Evolutionary conservation across 2,113 vertebrate genomes (phyloP), one percentile per base, ranked within the genome.

Genomic region (Deroptyus accipitrinus): DNA sequence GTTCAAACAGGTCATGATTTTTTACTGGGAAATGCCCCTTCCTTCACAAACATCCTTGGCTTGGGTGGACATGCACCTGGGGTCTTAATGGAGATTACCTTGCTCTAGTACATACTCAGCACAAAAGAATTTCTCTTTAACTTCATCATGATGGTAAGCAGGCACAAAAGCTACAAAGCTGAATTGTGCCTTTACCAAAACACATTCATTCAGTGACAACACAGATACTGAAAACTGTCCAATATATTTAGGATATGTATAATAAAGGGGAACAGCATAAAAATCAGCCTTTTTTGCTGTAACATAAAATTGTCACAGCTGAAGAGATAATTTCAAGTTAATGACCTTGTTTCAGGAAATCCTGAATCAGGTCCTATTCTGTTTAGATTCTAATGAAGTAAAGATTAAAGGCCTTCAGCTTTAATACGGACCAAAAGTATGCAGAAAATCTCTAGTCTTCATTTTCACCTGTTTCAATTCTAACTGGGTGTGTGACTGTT

Each of bases 401-500:
- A 42, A 59, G 30, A 66, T 41, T 49, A 8, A 91, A 54, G 17
- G 1, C 22, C 10, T 44, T 44, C 27, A 6, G 23, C 19, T 72
- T 61, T 59, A 61, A 31, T 3, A 55, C 16, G 20, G 10, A 10
- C 3, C 24, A 31, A 48, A 80, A 17, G 7, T 0, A 51, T 2
- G 54, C 31, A 37, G 44, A 31, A 46, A 44, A 72, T 19, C 51
- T 30, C 37, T n/a, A 15, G 10, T 5, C 46, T 57, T 69, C 23
- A 4, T 48, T 52, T 61, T 7, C 83, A 54, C 19, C 42, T 13
- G 48, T 16, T 42, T 11, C 24, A 13, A 4, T 25, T 33, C 20
- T 17, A 2, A 5, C 1, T 3, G 9, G 10, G 14, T 4, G 41
- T 49, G 44, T 2, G 7, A 11, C 4, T 2, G 30, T 4, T 46